Conservation (phyloP, 2,888 invertebrate genomes). For the Nasonovia ribisnigri region DNA sequence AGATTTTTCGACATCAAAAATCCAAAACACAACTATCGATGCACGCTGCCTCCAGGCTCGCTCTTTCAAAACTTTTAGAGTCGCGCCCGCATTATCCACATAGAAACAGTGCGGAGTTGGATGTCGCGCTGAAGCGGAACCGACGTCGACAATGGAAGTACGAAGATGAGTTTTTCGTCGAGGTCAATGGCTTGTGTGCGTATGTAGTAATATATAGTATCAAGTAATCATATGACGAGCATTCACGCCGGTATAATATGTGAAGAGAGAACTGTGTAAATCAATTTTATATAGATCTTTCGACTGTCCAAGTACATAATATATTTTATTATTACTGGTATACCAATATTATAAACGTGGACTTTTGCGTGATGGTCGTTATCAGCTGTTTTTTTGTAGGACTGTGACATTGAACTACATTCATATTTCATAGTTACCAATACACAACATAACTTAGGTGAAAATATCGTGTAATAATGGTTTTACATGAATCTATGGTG, state of each 20-base stretch:
- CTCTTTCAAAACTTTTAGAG: neutral
- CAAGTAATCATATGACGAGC: neutral
- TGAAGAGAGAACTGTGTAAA: neutral
- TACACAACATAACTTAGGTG: neutral
- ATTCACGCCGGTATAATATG: neutral
- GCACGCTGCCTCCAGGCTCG: neutral
- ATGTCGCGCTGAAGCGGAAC: conserved; percentile 8
- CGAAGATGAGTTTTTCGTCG: conserved; percentile 6
- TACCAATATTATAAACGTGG: neutral
- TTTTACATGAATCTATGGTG: neutral
- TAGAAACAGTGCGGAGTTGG: neutral
- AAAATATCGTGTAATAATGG: neutral
- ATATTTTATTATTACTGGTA: neutral
- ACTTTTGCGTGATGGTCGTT: neutral
- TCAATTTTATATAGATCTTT: neutral
- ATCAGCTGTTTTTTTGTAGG: neutral
- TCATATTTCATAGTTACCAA: neutral
- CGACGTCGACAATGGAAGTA: neutral
- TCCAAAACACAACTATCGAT: neutral
- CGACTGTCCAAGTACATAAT: neutral
- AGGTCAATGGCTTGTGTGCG: conserved; percentile 3
- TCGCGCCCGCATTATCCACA: neutral
- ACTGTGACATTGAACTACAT: neutral
- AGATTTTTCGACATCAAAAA: neutral
- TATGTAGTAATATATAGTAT: neutral